Percentiles rank a stretch among this genome's conserved stretches.
Evolutionary conservation across 2,888 invertebrate species (phyloP).

Genomic region (Drosophila siamana): DNA sequence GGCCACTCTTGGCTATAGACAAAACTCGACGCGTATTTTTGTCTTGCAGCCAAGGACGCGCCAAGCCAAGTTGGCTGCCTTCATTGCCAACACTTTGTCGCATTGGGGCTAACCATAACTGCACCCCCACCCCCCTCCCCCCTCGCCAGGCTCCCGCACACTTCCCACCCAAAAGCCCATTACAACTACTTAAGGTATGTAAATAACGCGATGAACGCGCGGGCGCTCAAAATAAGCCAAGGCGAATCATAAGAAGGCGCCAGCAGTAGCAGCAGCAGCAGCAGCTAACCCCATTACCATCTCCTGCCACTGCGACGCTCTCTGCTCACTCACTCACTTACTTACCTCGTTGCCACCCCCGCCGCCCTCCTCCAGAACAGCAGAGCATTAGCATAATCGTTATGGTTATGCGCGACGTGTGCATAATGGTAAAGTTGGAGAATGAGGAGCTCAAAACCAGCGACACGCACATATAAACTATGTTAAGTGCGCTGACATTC

Average conservation of each 20-base stretch:
- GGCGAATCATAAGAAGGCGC: constrained; percentile 67
- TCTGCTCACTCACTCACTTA: not conserved
- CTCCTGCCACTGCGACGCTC: constrained; percentile 19
- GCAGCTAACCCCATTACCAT: constrained; percentile 37
- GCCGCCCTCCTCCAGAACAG: too few species aligned
- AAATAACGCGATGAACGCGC: constrained; percentile 67
- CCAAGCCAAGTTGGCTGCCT: constrained; percentile 38
- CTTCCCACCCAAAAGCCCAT: constrained; percentile 57
- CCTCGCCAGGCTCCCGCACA: not conserved
- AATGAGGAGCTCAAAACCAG: constrained; percentile 40
- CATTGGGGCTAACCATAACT: constrained; percentile 25
- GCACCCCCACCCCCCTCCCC: not conserved
- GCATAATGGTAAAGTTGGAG: constrained; percentile 64
- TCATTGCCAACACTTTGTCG: constrained; percentile 78
- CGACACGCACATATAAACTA: constrained; percentile 68
- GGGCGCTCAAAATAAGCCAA: constrained; percentile 74
- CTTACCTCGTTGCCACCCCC: constrained; percentile 7
- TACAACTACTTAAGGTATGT: constrained; percentile 81
- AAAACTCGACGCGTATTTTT: constrained; percentile 48
- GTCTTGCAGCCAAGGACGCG: constrained; percentile 57
- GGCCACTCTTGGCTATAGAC: constrained; percentile 58
- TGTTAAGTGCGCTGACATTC: constrained; percentile 79
- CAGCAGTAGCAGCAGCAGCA: constrained; percentile 6
- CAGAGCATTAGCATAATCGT: constrained; percentile 79
- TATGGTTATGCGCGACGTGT: constrained; percentile 80